phyloP scores from a whole-genome alignment of 2,113 vertebrate genomes.

The Ginglymostoma cirratum region DNA sequence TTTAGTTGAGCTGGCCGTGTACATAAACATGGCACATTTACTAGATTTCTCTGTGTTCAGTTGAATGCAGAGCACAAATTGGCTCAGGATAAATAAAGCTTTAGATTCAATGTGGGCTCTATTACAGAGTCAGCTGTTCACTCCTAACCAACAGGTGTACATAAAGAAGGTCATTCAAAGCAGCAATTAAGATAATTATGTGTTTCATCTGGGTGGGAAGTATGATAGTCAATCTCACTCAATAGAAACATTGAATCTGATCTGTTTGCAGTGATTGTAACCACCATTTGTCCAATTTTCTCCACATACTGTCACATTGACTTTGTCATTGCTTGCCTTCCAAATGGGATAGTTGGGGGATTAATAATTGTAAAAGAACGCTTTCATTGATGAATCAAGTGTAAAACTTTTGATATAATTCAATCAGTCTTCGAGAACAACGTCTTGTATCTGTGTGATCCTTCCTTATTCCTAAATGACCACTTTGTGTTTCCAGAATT shows the following conservation, averaged over 20 bases:
- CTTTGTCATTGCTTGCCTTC: neutral
- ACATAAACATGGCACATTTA: neutral
- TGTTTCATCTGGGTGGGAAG: neutral
- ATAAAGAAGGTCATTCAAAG: constrained; percentile 23
- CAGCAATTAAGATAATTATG: neutral
- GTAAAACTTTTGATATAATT: neutral
- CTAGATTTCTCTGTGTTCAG: neutral
- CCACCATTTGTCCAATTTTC: neutral
- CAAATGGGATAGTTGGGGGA: neutral
- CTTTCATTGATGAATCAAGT: neutral
- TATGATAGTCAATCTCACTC: neutral
- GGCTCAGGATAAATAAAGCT: constrained; percentile 26
- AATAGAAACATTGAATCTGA: constrained; percentile 9
- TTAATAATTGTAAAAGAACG: neutral
- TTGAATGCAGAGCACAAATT: neutral
- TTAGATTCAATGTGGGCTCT: neutral
- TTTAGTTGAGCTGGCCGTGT: neutral
- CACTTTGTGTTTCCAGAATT: neutral
- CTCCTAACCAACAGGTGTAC: constrained; percentile 9
- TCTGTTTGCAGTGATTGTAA: neutral
- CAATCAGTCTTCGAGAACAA: neutral
- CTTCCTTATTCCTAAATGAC: neutral
- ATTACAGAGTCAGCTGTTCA: neutral
- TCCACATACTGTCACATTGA: neutral
- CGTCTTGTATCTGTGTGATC: neutral